Evolutionary conservation across 2,797 vertebrate genomes (phyloP), one percentile per base, ranked within the genome.

Genomic region (Neopelma chrysocephalum): DNA sequence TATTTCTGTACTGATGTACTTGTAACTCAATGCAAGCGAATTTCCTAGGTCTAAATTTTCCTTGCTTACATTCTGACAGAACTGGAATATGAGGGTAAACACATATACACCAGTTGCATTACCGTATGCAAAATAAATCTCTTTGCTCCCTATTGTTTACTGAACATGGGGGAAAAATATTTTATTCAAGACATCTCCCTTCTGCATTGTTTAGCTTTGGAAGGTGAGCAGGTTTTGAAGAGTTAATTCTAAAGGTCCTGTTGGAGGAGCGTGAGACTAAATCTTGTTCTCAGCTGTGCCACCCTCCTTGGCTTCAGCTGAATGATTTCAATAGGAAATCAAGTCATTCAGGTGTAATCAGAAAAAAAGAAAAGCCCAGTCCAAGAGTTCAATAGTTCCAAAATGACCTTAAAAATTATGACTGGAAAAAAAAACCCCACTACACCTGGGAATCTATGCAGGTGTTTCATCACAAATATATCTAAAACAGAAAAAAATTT

Each of bases 121-220:
- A 27, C 15, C 14, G 3, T 2, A 18, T 22, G 29, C 5, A 58
- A 80, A 76, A 13, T 19, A 79, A 94, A 72, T 51, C 7, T 56
- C 36, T 92, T 69, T 47, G 40, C 22, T 75, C 27, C 20, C 8
- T 69, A 25, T 47, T 48, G 2, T 80, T 92, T 87, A 29, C 40
- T 0, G 3, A 36, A n/a, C 3, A 14, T 7, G 5, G 6, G 19
- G 3, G 6, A 9, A 56, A 48, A 61, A 50, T 17, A 34, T 76
- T 89, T 96, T 60, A n/a, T 48, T 76, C 19, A 42, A 66, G 26
- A 19, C 18, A 56, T 11, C 34, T 71, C 23, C 16, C 11, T 76
- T 71, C 23, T 57, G 29, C 4, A 0, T 36, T 51, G 23, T 40
- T 87, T 81, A 56, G 15, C 43, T 82, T 57, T 56, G 43, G 66